A percentile compares a stretch with the other conserved stretches of the same genome.
Conservation (phyloP, 2,797 vertebrate genomes). For the Telmatherina bonti region DNA sequence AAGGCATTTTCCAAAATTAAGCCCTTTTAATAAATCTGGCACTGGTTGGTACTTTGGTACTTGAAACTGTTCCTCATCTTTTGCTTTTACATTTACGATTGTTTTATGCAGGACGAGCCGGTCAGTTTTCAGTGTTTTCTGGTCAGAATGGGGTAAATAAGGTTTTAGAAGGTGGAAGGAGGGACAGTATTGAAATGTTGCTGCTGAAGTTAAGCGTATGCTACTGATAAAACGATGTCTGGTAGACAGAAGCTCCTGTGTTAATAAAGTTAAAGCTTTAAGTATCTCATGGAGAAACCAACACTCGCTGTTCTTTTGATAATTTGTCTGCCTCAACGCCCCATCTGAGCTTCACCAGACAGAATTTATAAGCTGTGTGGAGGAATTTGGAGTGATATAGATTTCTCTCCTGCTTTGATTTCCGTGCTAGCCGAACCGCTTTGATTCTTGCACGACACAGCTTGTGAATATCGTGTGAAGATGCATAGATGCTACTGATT, state of each 20-base stretch:
- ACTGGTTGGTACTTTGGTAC: too few relatives aligned
- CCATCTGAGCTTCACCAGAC: constrained; percentile 10
- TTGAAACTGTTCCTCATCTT: background rate
- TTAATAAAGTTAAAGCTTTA: constrained; percentile 22
- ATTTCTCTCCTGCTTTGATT: constrained; percentile 5
- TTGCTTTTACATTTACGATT: background rate
- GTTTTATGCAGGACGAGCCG: constrained; percentile 4
- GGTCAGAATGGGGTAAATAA: background rate
- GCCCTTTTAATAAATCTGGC: constrained; percentile 3
- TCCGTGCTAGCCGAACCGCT: constrained; percentile 23
- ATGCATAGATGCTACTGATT: constrained; percentile 64
- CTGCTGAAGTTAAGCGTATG: constrained; percentile 32
- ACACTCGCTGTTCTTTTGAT: constrained; percentile 7
- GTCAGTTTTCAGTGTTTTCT: background rate
- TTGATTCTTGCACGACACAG: constrained; percentile 24
- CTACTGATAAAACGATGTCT: constrained; percentile 55
- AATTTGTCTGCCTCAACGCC: background rate
- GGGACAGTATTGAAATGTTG: constrained; percentile 14
- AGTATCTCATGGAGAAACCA: constrained; percentile 25
- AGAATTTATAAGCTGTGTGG: constrained; percentile 13
- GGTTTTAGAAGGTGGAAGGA: background rate
- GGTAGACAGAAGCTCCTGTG: background rate
- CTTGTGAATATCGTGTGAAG: constrained; percentile 24
- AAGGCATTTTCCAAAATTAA: background rate
- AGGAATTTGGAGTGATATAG: too few relatives aligned